Evolutionary conservation across 2,797 vertebrate species (phyloP), one percentile per base, ranked within the genome.

Genomic region (Gephyroberyx darwinii): DNA sequence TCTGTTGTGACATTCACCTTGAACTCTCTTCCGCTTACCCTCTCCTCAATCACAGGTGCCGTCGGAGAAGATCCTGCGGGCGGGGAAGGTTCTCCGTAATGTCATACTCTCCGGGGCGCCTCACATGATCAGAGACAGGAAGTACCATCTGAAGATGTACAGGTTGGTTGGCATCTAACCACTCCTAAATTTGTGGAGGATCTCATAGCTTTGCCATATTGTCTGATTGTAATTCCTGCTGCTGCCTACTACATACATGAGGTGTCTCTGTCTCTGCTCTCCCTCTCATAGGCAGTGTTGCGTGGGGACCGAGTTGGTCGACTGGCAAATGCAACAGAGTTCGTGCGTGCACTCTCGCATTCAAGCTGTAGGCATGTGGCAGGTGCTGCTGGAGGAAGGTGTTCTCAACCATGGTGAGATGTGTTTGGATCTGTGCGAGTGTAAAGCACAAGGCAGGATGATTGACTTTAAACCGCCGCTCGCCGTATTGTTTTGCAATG

Each of bases 301-400:
- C 59, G 96, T 99, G 85, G 98, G 98, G 69, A 97, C 96, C 1
- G 98, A 99, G 81, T 84, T 99, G 80, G 97, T 99, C 13, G 98
- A 99, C 86, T 99, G 98, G 98, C 96, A 97, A 86, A 94, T 96
- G 89, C 97, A 98, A 87, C 96, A 98, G 90, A 96, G 95, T 79
- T 93, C 96, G 1, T 97, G 95, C 58, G 93, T 98, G 78, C 96
- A 97, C 91, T 96, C 96, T 65, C 95, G 98, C 17, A 85, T 90
- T 14, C 98, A 99, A 81, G 97, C 98, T 33, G 95, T 99, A 63
- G 98, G 97, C 83, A 98, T 99, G 98, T 99, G 98, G 98, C 98
- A 99, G 85, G 98, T 96, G 72, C 91, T 99, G 84, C 89, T 99
- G 80, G 98, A 99, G 83, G 98, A 99, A 55, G 95, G 96, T 1